A percentile compares a stretch with the other conserved stretches of the same genome.
Conservation (phyloP, 2,888 invertebrate species). For the Campaea margaritaria region DNA sequence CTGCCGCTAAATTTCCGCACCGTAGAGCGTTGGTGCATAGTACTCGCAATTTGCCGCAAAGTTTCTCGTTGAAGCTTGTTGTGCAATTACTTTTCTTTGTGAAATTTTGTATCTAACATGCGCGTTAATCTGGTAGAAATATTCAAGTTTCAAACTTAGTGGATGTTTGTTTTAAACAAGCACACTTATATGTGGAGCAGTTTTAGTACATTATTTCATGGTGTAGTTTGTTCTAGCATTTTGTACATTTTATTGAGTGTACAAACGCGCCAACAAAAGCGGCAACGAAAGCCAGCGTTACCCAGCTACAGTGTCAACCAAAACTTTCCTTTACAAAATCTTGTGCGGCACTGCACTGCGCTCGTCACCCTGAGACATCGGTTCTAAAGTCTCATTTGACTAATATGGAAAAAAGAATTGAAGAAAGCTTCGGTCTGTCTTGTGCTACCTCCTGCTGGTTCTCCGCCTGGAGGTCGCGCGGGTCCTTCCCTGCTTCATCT, state of each 20-base stretch:
- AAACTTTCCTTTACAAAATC: no score
- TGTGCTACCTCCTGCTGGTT: no score
- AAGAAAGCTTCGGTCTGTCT: no score
- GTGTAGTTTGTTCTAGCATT: background rate
- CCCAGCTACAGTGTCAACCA: no score
- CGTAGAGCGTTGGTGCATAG: background rate
- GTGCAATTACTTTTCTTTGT: slow-evolving; percentile 55
- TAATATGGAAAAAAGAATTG: no score
- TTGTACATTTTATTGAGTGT: background rate
- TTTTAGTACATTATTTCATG: background rate
- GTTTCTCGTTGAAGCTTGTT: slow-evolving; percentile 47
- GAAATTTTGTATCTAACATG: slow-evolving; percentile 50
- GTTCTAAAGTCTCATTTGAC: no score
- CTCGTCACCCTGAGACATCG: no score
- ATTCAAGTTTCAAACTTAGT: slow-evolving; percentile 51
- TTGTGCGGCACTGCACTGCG: no score
- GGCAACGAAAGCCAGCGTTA: no score
- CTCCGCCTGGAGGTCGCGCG: no score
- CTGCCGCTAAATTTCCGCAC: background rate
- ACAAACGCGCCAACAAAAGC: no score
- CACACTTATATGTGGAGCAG: background rate
- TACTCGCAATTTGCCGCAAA: slow-evolving; percentile 27
- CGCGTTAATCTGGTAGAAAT: slow-evolving; percentile 53
- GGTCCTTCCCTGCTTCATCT: no score
- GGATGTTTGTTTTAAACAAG: slow-evolving; percentile 27